Conservation (phyloP, 2,113 vertebrate species). For the Oreochromis aureus region DNA sequence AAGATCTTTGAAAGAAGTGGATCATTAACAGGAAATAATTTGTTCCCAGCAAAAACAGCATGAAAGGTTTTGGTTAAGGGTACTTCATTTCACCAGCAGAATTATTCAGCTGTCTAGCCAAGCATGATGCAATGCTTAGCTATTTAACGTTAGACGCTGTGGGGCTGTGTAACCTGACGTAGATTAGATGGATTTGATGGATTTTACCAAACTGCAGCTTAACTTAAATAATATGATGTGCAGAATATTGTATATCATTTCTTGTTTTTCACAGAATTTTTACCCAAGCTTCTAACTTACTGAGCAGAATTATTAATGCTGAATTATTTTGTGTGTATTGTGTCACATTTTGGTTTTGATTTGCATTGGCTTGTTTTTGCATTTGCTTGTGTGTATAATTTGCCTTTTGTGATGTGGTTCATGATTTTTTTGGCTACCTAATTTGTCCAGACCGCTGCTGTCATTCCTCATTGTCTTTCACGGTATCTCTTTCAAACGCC, state of each 20-base stretch:
- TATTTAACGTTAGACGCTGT: neutral
- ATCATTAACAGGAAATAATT: neutral
- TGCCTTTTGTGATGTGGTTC: neutral
- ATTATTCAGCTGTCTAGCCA: neutral
- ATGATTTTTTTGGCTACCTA: neutral
- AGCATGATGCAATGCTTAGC: neutral
- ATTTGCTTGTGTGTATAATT: neutral
- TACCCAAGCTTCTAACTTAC: neutral
- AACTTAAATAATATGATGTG: fast-evolving
- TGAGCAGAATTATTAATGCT: neutral
- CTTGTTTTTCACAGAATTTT: neutral
- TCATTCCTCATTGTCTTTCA: neutral
- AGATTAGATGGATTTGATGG: neutral
- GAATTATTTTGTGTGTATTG: neutral
- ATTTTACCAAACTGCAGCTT: neutral
- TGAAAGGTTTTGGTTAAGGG: neutral
- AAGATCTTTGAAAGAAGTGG: neutral
- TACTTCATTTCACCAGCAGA: neutral
- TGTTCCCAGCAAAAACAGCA: neutral
- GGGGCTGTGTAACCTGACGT: neutral
- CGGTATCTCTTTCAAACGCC: neutral
- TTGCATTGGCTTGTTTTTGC: neutral
- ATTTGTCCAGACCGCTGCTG: conserved; percentile 19
- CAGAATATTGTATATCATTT: neutral
- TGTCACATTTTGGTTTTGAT: neutral